A percentile compares a stretch with the other conserved stretches of the same genome.
phyloP scores from a whole-genome alignment of 92 coral and sea anemone genomes.

The Bergia puertoricense region DNA sequence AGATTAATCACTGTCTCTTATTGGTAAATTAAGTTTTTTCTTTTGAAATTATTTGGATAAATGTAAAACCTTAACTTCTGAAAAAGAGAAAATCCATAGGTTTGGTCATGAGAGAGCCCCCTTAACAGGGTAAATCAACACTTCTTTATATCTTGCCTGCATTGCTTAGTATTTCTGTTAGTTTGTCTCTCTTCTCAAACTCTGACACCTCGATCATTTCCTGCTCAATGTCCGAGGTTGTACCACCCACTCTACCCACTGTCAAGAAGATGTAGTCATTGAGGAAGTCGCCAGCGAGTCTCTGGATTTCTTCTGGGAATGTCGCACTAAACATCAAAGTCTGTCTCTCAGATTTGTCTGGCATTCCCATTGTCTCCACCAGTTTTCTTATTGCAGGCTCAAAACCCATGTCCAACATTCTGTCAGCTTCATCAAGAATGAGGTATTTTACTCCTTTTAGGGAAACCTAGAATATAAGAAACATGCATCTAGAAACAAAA shows the following conservation, averaged over 20 bases:
- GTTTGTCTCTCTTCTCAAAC: conserved; percentile 88
- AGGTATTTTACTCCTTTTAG: conserved; percentile 70
- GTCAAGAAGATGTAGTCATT: conserved; percentile 94
- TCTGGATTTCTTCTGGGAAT: conserved; percentile 94
- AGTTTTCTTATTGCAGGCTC: conserved; percentile 78
- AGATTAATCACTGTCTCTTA: no score
- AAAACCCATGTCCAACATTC: conserved; percentile 99
- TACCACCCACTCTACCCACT: conserved; percentile 97
- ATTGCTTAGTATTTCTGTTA: conserved; percentile 79
- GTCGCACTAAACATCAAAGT: conserved; percentile 99
- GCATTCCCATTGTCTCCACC: conserved; percentile 80
- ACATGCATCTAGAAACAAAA: no score
- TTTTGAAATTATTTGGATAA: no score
- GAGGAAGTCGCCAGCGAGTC: conserved; percentile 87
- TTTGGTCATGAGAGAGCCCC: no score
- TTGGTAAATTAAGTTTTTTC: no score
- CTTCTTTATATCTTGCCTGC: conserved; percentile 65
- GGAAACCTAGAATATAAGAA: conserved; percentile 57
- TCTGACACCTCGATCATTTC: conserved; percentile 83
- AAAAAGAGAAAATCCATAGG: no score
- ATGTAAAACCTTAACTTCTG: no score
- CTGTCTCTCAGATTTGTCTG: conserved; percentile 82
- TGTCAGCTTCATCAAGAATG: conserved; percentile 94
- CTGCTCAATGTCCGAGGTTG: conserved; percentile 98
- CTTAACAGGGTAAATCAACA: no score